Evolutionary conservation across 2,113 vertebrate species (phyloP).

Genomic region (Eulemur rufifrons): DNA sequence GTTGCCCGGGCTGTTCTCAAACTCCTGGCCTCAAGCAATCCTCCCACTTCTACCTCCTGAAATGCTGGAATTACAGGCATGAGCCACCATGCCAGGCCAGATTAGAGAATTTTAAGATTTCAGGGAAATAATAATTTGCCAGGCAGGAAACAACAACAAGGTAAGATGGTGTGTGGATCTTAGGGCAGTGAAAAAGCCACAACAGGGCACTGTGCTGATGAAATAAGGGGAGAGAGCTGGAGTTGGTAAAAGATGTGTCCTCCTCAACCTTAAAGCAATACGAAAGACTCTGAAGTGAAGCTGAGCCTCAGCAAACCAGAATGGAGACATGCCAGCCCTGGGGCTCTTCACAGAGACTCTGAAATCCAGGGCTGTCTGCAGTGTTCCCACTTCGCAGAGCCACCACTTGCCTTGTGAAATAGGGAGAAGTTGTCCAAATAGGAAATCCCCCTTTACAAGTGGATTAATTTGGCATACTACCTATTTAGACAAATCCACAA

Average conservation of each 20-base stretch:
- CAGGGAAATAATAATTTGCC: not conserved
- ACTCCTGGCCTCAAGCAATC: no score
- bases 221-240: not conserved
- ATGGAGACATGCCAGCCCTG: fast-evolving
- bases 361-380: not conserved
- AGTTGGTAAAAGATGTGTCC: not conserved
- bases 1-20: no score
- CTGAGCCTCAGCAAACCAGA: not conserved
- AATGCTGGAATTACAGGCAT: no score
- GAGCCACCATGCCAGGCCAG: no score
- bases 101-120: not conserved
- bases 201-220: not conserved
- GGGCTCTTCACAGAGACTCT: not conserved
- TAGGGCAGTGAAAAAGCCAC: not conserved
- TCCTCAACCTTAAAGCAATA: no score
- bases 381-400: fast-evolving
- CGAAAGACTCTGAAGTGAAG: not conserved
- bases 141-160: not conserved
- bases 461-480: not conserved
- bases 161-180: no score
- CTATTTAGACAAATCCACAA: not conserved
- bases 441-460: not conserved
- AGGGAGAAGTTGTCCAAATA: not conserved
- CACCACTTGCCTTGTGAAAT: fast-evolving
- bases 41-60: no score